Evolutionary conservation across 1,140 invertebrate species (phyloP).

Genomic region (Drosophila mauritiana): DNA sequence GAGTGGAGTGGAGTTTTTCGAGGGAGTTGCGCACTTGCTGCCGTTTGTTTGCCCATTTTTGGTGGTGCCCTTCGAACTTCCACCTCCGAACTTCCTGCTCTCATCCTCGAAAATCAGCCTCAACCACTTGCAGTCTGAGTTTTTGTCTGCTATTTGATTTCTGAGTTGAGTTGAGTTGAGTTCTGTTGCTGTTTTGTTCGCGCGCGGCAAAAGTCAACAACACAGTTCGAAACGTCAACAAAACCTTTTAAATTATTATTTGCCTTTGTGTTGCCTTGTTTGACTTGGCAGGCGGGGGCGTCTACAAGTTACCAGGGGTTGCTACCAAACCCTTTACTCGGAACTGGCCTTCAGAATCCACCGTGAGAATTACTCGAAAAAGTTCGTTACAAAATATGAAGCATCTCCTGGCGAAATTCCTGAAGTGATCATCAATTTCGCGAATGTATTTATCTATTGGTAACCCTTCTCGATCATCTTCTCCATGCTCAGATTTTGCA

Average conservation of each 20-base stretch:
- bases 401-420: conserved; percentile 3
- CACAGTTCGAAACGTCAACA: conserved; percentile 84
- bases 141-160: conserved; percentile 50
- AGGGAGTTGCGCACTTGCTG: conserved; percentile 6
- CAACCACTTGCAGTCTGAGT: conserved; percentile 74
- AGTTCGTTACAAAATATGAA: conserved; percentile 47
- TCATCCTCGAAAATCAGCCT: conserved; percentile 27
- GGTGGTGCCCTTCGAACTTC: conserved; percentile 31
- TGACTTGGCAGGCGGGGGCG: conserved; percentile 60
- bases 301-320: conserved; percentile 5
- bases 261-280: conserved; percentile 80
- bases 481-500: conserved; percentile 35
- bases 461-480: conserved; percentile 25
- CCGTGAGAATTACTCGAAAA: conserved; percentile 39
- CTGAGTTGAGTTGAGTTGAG: conserved; percentile 19
- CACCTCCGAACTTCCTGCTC: conserved; percentile 16
- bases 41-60: conserved; percentile 45
- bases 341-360: conserved; percentile 31
- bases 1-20: not conserved
- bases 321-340: conserved; percentile 38
- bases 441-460: conserved; percentile 10
- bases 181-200: conserved; percentile 75
- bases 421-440: conserved; percentile 18
- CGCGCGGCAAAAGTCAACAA: conserved; percentile 82
- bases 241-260: conserved; percentile 84